Evolutionary conservation across 2,888 invertebrate species (phyloP), one percentile per base, ranked within the genome.

Genomic region (Cheilosia vernalis): DNA sequence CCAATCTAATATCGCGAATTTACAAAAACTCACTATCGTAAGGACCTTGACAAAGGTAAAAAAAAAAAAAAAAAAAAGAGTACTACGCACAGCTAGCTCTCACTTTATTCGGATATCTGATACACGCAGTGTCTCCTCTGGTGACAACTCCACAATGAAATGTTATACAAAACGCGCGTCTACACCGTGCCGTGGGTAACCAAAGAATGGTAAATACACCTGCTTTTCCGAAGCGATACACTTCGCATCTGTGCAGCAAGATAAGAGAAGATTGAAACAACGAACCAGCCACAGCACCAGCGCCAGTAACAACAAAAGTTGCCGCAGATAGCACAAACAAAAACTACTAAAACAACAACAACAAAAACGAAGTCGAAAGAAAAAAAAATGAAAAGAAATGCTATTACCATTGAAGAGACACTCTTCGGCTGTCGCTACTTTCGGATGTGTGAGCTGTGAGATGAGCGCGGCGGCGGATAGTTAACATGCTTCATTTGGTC

Each of bases 181-280:
- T 91, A 90, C 88, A 91, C 90, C 90, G 92, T 89, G 90, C 90
- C 91, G 91, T 91, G 91, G 92, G 90, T 92, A 90, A 91, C 90
- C 90, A 90, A 91, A 90, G 92, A 92, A 92, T 92, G 92, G 90
- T 91, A 90, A 90, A 91, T 92, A 90, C 92, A 92, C 92, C 92
- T 92, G 92, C 92, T 92, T 92, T 91, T 91, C 90, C 90, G 89
- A 89, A 90, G 90, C 92, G 91, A 91, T 92, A 92, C 91, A 92
- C 92, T 92, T 92, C 90, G 90, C 90, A 90, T 91, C 90, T 90
- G 74, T 70, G 66, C 53, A 44, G 56, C 67, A 61, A 76, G 85
- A 85, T 85, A 85, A 85, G 84, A 70, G 81, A 47, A 85, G 85
- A 77, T 81, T 63, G 85, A 85, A 81, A 81, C 87, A 67, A 89